Conservation (phyloP, 2,113 vertebrate genomes). For the Ellobius talpinus region DNA sequence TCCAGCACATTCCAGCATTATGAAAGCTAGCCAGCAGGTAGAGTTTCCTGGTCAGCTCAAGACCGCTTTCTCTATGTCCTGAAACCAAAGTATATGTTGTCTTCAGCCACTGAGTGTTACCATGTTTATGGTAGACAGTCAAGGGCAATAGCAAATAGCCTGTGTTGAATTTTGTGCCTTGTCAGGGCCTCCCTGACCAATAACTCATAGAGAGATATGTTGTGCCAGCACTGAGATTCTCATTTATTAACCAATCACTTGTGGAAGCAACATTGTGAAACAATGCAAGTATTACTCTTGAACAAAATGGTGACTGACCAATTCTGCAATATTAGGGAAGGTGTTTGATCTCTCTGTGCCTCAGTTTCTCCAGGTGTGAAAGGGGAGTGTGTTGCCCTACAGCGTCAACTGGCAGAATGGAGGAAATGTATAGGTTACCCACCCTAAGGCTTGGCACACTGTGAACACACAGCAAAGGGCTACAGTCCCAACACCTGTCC, state of each 20-base stretch:
- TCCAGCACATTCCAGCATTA: background rate
- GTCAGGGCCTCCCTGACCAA: background rate
- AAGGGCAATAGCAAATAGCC: background rate
- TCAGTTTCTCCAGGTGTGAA: background rate
- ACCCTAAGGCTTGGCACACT: background rate
- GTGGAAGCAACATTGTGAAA: background rate
- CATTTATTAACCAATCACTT: background rate
- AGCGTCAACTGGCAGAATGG: background rate
- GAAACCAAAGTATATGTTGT: background rate
- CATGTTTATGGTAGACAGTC: background rate
- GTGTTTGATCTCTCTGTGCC: background rate
- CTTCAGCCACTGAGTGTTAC: background rate
- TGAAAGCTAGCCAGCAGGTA: background rate
- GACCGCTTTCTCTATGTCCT: background rate
- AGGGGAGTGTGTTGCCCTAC: background rate
- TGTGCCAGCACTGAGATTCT: background rate
- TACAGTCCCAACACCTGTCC: rapidly evolving
- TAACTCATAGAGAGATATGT: background rate
- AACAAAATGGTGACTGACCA: background rate
- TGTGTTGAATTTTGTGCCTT: background rate
- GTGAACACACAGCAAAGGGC: background rate
- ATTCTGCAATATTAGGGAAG: background rate
- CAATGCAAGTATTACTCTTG: background rate
- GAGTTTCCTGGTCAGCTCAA: background rate
- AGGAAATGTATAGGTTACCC: background rate